A percentile compares a stretch with the other conserved stretches of the same genome.
These are phyloP conservation scores for Scartelaos histophorus DNA, from an alignment of 2,113 vertebrate genomes.

Conservation along the genomic window DNA sequence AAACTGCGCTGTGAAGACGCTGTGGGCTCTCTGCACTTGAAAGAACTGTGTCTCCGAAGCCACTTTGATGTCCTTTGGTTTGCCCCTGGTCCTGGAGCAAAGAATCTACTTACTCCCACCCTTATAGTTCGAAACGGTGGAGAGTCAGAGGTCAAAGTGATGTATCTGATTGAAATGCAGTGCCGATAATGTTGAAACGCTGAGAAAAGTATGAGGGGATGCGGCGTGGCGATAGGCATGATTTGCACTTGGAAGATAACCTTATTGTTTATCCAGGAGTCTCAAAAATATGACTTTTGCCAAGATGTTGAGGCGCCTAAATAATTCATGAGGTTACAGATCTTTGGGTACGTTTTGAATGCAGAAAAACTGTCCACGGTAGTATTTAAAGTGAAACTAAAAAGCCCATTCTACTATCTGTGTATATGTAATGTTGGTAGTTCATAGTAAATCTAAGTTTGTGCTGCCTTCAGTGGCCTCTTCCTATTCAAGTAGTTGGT, in stretches of 20 bases:
- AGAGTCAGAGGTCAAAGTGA: conserved; percentile 6
- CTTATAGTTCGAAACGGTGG: neutral
- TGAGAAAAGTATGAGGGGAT: neutral
- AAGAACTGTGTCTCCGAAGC: conserved; percentile 30
- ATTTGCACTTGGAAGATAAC: conserved; percentile 25
- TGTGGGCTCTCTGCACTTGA: conserved; percentile 33
- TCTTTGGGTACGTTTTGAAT: conserved; percentile 30
- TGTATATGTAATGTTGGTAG: too few relatives aligned
- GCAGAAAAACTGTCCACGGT: conserved; percentile 4
- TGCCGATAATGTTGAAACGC: neutral
- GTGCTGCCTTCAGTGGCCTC: too few relatives aligned
- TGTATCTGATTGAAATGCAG: neutral
- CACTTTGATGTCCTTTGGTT: conserved; percentile 52
- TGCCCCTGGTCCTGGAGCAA: conserved; percentile 22
- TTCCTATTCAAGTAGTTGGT: too few relatives aligned
- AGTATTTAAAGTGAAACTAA: neutral
- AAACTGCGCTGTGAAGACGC: conserved; percentile 33
- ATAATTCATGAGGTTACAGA: conserved; percentile 42
- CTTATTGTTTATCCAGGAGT: conserved; percentile 25
- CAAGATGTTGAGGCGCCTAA: conserved; percentile 24
- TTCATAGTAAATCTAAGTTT: too few relatives aligned
- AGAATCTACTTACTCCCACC: neutral
- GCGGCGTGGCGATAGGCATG: conserved; percentile 1
- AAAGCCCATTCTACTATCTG: too few relatives aligned
- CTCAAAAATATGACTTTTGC: conserved; percentile 16